Base-by-base conservation (phyloP, 2,888 invertebrate species). In the Eutolmus rufibarbis region DNA sequence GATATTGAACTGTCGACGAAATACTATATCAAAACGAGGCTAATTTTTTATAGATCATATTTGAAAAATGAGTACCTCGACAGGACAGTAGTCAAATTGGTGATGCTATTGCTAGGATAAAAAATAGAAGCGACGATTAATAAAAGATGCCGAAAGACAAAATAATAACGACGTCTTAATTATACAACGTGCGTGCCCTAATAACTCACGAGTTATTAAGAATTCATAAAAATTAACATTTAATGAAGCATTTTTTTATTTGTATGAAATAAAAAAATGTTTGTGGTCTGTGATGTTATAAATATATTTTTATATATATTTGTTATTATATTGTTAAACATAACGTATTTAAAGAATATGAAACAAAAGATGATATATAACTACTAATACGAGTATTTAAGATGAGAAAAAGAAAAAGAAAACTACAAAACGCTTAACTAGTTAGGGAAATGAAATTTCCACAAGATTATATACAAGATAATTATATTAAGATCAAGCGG, bases 301-400 rank as follows among this genome's bases (percentile, higher is more conserved):
- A 90, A 90, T 90, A 90, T 90, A 90, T 90, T 90, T 90, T 90
- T 90, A 90, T 90, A 90, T 90, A 90, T 90, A 90, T 90, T 90
- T 90, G 90, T 90, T 90, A 90, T 90, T 90, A 90, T 90, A 89
- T 90, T 90, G 90, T 90, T 90, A 90, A 89, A 89, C 85, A 89
- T 89, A 89, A 88, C 85, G 85, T 85, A 85, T 85, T 85, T 85
- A 85, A 85, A 88, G 87, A 88, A 89, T 87, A 89, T 81, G 84
- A 88, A 88, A 86, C 78, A 81, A 76, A 87, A 82, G 31, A 87
- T 37, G 74, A 87, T 82, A 87, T 86, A 78, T 86, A 87, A 88
- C 78, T 77, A 86, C 66, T 66, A 66, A 66, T 66, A 87, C 66
- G 88, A 87, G 87, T 86, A 88, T 87, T 86, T 86, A 88, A 88